phyloP scores from a whole-genome alignment of 2,113 vertebrate species.

The Poeciliopsis turrubarensis region DNA sequence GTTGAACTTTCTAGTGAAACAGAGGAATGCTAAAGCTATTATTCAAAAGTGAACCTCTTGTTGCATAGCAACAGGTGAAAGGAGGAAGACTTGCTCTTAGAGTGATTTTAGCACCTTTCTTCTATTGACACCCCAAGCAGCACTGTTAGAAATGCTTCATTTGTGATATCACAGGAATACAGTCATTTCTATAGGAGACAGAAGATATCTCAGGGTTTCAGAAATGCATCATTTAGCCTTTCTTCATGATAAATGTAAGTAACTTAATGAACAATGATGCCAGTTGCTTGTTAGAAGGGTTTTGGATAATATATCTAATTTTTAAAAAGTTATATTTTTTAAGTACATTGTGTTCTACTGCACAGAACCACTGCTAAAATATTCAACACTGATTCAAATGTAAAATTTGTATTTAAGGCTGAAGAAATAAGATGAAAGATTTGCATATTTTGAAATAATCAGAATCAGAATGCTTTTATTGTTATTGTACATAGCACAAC shows the following conservation, averaged over 20 bases:
- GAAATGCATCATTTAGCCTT: not conserved
- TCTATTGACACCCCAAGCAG: constrained; percentile 16
- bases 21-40: constrained; percentile 18
- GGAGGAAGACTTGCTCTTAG: constrained; percentile 10
- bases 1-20: constrained; percentile 29
- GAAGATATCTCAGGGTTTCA: not conserved
- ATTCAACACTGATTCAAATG: too few species aligned
- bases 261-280: not conserved
- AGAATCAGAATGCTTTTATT: too few species aligned
- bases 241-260: not conserved
- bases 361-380: not conserved
- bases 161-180: constrained; percentile 8
- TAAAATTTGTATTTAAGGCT: too few species aligned
- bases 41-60: constrained; percentile 42
- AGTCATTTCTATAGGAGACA: not conserved
- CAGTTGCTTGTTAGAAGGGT: not conserved
- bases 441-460: too few species aligned
- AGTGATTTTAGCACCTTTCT: constrained; percentile 15
- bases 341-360: not conserved
- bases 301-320: not conserved
- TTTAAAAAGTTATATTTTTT: not conserved
- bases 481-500: too few species aligned
- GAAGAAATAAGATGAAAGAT: too few species aligned
- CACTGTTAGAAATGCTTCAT: constrained; percentile 1
- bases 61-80: constrained; percentile 62